Conservation (phyloP, 1,140 invertebrate genomes). For the Lineus longissimus region DNA sequence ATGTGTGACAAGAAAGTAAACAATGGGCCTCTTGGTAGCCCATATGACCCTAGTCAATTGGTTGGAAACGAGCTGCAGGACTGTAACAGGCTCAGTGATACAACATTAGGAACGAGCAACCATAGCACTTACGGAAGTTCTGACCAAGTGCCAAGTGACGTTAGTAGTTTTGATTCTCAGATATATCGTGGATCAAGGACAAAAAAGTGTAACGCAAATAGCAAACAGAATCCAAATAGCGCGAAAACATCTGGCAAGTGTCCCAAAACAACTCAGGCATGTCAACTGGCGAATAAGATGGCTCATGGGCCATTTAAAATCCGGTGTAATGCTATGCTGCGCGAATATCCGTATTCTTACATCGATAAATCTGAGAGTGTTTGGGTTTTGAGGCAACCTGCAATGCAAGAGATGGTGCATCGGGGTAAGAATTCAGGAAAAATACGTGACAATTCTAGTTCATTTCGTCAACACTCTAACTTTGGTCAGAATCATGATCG, state of each 20-base stretch:
- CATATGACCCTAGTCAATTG: no score
- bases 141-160: slow-evolving; percentile 36
- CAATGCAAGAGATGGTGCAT: background rate
- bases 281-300: background rate
- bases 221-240: background rate
- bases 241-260: background rate
- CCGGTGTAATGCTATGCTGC: background rate
- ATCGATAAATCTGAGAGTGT: background rate
- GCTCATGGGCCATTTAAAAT: background rate
- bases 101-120: slow-evolving; percentile 31
- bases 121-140: slow-evolving; percentile 42
- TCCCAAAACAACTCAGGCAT: background rate
- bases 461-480: no score
- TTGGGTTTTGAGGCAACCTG: background rate
- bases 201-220: background rate
- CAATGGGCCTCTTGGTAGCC: no score
- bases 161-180: slow-evolving; percentile 42
- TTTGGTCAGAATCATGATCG: no score
- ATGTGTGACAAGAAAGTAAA: no score
- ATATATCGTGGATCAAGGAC: slow-evolving; percentile 21
- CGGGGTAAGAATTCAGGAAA: slow-evolving; percentile 6
- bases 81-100: slow-evolving; percentile 10
- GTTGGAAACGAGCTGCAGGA: no score
- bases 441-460: slow-evolving; percentile 10
- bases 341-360: background rate